Percentiles rank a stretch among this genome's conserved stretches.
Conservation (phyloP, 2,113 vertebrate genomes). For the Menidia beryllina region DNA sequence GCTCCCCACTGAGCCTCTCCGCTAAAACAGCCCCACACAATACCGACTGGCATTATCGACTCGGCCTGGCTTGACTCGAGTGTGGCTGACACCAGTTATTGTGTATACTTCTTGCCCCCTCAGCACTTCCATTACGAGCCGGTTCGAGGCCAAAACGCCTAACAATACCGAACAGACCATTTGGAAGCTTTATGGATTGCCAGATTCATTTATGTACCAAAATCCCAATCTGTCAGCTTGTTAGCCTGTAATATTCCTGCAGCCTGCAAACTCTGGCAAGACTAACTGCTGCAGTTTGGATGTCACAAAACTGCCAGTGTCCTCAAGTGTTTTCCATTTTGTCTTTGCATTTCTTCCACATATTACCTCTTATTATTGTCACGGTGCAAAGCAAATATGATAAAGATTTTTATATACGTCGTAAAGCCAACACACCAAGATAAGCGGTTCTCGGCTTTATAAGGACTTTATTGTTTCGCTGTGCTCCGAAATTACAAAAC, state of each 20-base stretch:
- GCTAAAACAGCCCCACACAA: not conserved
- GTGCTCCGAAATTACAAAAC: too few relatives aligned
- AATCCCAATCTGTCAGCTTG: conserved; percentile 9
- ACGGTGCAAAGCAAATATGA: too few relatives aligned
- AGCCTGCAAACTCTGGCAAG: conserved; percentile 2
- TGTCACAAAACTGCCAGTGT: conserved; percentile 6
- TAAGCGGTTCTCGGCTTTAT: too few relatives aligned
- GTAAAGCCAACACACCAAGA: too few relatives aligned
- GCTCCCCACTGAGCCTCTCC: not conserved
- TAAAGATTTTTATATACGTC: too few relatives aligned
- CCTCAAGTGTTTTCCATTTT: conserved; percentile 5
- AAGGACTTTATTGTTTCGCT: too few relatives aligned
- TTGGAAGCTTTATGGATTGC: conserved; percentile 11
- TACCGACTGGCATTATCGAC: conserved; percentile 15
- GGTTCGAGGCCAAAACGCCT: conserved; percentile 9
- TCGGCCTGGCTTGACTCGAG: conserved; percentile 17
- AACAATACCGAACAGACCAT: conserved; percentile 10
- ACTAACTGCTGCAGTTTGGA: conserved; percentile 2
- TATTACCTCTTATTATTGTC: too few relatives aligned
- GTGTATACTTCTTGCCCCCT: conserved; percentile 10
- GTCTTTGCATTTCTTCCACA: too few relatives aligned
- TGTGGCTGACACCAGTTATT: conserved; percentile 9
- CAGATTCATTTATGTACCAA: conserved; percentile 3
- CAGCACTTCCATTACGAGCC: not conserved
- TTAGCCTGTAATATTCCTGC: conserved; percentile 3